These are phyloP conservation scores for Nibea coibor DNA, from an alignment of 2,113 vertebrate species.

Conservation along the genomic window DNA sequence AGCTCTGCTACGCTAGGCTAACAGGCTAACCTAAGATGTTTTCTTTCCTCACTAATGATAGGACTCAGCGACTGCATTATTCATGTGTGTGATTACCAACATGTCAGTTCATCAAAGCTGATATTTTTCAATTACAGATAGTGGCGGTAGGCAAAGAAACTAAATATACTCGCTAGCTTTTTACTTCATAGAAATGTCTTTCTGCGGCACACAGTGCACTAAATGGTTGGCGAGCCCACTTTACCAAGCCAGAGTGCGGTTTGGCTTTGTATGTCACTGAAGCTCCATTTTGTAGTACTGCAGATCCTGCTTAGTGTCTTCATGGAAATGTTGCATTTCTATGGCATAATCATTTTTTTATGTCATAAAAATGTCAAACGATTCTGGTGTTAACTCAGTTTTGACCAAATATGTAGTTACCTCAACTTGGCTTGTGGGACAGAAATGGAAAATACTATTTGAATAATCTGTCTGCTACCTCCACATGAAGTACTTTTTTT, in stretches of 20 bases:
- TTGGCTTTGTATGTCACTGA: neutral
- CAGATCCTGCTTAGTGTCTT: constrained; percentile 30
- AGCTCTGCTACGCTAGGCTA: neutral
- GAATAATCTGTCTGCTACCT: constrained; percentile 6
- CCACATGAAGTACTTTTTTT: neutral
- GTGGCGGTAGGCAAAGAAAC: neutral
- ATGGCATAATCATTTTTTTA: constrained; percentile 20
- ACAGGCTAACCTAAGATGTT: too few species aligned
- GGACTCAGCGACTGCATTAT: neutral
- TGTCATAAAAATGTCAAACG: constrained; percentile 36
- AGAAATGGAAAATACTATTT: constrained; percentile 45
- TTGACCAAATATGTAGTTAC: constrained; percentile 29
- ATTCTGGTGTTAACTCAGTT: constrained; percentile 27
- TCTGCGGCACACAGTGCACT: constrained; percentile 1
- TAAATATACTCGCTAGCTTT: neutral
- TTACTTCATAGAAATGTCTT: neutral
- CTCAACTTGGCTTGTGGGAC: neutral
- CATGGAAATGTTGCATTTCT: constrained; percentile 31
- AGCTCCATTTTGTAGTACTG: constrained; percentile 2
- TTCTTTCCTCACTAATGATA: neutral
- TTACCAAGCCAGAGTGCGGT: constrained; percentile 16
- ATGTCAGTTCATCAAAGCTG: neutral
- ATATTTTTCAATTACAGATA: neutral
- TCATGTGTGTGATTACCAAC: neutral
- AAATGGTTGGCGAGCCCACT: neutral